Evolutionary conservation across 2,888 invertebrate genomes (phyloP).

Genomic region (Thymelicus lineola): DNA sequence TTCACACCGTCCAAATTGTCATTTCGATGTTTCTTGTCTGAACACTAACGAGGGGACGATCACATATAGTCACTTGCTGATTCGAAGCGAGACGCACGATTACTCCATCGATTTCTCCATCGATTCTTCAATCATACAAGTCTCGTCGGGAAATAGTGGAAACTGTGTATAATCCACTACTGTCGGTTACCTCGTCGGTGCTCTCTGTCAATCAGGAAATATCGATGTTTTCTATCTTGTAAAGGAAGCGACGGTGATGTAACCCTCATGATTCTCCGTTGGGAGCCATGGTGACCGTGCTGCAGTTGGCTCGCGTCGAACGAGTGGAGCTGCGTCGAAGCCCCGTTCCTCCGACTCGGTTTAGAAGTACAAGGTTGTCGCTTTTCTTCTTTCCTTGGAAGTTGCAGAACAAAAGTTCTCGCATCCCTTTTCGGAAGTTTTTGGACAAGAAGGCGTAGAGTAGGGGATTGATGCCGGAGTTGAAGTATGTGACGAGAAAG

Average conservation of each 20-base stretch:
- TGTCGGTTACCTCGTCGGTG: conserved; percentile 79
- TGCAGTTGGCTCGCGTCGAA: conserved; percentile 83
- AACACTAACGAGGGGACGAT: conserved; percentile 16
- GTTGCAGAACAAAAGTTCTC: conserved; percentile 90
- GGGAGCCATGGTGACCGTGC: conserved; percentile 81
- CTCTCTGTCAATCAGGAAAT: conserved; percentile 83
- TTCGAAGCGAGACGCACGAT: conserved; percentile 8
- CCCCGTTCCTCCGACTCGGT: conserved; percentile 73
- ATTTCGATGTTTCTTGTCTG: conserved; percentile 20
- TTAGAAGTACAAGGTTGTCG: conserved; percentile 73
- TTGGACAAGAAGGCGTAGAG: conserved; percentile 94
- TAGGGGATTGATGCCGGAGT: conserved; percentile 95
- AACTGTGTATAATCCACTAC: conserved; percentile 73
- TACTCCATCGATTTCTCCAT: not conserved
- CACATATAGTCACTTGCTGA: not conserved
- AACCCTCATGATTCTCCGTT: conserved; percentile 81
- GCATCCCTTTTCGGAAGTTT: conserved; percentile 94
- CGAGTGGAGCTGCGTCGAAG: conserved; percentile 79
- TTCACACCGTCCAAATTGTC: conserved; percentile 53
- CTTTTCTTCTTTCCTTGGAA: conserved; percentile 71
- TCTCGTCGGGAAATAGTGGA: conserved; percentile 74
- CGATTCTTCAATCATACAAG: conserved; percentile 46
- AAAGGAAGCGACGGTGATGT: conserved; percentile 72
- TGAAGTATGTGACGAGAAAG: conserved; percentile 94
- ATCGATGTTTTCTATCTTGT: conserved; percentile 73